phyloP scores from a whole-genome alignment of 2,797 vertebrate genomes.

The Channa striata region DNA sequence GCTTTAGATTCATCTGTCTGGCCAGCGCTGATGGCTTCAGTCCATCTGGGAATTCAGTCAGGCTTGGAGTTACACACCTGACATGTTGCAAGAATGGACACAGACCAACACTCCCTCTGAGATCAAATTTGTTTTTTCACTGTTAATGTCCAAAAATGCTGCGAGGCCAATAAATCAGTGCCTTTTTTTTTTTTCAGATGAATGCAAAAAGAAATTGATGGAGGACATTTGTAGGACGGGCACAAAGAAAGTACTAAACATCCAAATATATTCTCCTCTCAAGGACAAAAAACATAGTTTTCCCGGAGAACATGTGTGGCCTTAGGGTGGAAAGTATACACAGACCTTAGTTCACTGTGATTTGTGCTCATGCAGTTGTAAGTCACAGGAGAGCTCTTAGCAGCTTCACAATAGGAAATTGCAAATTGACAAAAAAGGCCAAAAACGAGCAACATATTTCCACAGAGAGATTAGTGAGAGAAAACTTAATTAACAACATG shows the following conservation, averaged over 20 bases:
- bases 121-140: constrained; percentile 71
- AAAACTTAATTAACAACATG: constrained; percentile 29
- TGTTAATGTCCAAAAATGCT: constrained; percentile 68
- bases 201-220: constrained; percentile 53
- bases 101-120: constrained; percentile 58
- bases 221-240: constrained; percentile 73
- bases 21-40: constrained; percentile 64
- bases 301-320: constrained; percentile 67
- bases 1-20: constrained; percentile 71
- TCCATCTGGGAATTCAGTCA: constrained; percentile 75
- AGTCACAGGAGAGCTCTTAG: constrained; percentile 48
- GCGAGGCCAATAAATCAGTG: constrained; percentile 71
- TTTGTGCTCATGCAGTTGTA: constrained; percentile 36
- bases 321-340: constrained; percentile 53
- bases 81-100: constrained; percentile 74
- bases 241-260: constrained; percentile 72
- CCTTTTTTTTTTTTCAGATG: constrained; percentile 54
- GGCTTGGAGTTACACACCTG: constrained; percentile 75
- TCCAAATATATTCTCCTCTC: constrained; percentile 65
- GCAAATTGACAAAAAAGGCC: constrained; percentile 40
- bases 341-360: constrained; percentile 45
- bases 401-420: constrained; percentile 36
- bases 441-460: constrained; percentile 27
- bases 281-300: constrained; percentile 64
- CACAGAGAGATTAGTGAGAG: constrained; percentile 13